Evolutionary conservation across 2,888 invertebrate species (phyloP).

Genomic region (Orthosia cruda): DNA sequence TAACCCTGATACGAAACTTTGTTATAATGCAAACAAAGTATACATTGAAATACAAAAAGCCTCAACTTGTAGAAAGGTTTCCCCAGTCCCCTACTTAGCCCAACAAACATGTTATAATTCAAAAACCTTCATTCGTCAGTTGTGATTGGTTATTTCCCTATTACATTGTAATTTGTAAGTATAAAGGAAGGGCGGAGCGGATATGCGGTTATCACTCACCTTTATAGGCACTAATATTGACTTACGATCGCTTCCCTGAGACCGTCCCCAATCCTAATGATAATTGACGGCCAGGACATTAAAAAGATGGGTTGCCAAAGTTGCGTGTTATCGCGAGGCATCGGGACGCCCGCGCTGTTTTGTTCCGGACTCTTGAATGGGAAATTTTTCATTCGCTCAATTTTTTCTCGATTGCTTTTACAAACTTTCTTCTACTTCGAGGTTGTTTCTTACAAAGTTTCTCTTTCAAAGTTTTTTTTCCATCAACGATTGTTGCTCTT

Average conservation of each 20-base stretch:
- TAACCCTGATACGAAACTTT: neutral
- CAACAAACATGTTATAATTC: slow-evolving; percentile 65
- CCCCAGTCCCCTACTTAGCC: neutral
- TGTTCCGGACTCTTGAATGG: slow-evolving; percentile 73
- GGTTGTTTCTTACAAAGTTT: slow-evolving; percentile 51
- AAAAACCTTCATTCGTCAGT: slow-evolving; percentile 63
- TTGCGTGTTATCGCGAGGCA: slow-evolving; percentile 81
- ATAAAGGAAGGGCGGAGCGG: slow-evolving; percentile 77
- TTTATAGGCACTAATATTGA: slow-evolving; percentile 90
- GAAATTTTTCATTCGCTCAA: slow-evolving; percentile 59
- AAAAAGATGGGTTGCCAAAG: slow-evolving; percentile 87
- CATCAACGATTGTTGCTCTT: slow-evolving; percentile 54
- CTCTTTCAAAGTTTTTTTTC: slow-evolving; percentile 51
- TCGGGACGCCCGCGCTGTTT: slow-evolving; percentile 60
- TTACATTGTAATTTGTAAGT: slow-evolving; percentile 78
- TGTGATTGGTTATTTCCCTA: slow-evolving; percentile 78
- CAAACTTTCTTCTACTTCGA: slow-evolving; percentile 69
- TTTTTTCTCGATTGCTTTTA: slow-evolving; percentile 75
- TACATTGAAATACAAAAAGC: slow-evolving; percentile 23
- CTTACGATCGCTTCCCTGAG: slow-evolving; percentile 82
- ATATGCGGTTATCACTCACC: slow-evolving; percentile 88
- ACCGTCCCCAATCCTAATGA: slow-evolving; percentile 85
- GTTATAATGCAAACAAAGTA: slow-evolving; percentile 14
- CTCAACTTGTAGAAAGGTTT: slow-evolving; percentile 15
- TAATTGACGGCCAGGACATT: slow-evolving; percentile 87